A percentile compares a stretch with the other conserved stretches of the same genome.
Conservation (phyloP, 2,888 invertebrate genomes). For the Spatulosminthurus flaviceps region DNA sequence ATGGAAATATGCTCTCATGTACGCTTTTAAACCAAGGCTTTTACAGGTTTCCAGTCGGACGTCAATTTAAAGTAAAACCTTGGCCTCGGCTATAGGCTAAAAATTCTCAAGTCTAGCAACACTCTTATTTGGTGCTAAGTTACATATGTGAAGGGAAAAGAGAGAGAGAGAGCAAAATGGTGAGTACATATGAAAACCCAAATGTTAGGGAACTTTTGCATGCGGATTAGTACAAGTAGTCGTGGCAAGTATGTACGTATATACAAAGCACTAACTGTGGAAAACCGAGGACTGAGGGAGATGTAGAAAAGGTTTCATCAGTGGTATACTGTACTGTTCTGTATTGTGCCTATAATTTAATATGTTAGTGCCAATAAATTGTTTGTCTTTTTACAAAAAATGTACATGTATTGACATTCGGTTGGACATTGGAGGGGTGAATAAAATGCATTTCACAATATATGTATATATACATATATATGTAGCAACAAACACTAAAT, state of each 20-base stretch:
- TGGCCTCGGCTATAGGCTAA: too few species aligned
- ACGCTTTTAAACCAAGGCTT: too few species aligned
- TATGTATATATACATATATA: neutral
- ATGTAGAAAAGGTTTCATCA: neutral
- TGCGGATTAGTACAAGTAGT: conserved; percentile 14
- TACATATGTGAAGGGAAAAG: too few species aligned
- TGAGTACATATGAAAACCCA: neutral
- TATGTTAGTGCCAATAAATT: conserved; percentile 14
- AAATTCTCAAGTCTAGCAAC: too few species aligned
- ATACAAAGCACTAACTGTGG: neutral
- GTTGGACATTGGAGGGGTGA: neutral
- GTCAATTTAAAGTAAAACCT: too few species aligned
- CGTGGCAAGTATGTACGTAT: neutral
- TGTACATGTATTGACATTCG: conserved; percentile 9
- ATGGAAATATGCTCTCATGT: too few species aligned
- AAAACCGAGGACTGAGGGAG: neutral
- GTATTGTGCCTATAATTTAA: neutral
- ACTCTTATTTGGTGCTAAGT: too few species aligned
- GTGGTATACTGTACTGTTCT: neutral
- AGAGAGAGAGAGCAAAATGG: neutral
- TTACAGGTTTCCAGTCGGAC: too few species aligned
- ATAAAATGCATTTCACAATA: conserved; percentile 3
- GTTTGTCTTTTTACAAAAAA: conserved; percentile 4
- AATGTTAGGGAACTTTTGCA: conserved; percentile 9
- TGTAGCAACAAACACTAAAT: conserved; percentile 30